Evolutionary conservation across 1,140 invertebrate genomes (phyloP).

Genomic region (Teleogryllus occipitalis): DNA sequence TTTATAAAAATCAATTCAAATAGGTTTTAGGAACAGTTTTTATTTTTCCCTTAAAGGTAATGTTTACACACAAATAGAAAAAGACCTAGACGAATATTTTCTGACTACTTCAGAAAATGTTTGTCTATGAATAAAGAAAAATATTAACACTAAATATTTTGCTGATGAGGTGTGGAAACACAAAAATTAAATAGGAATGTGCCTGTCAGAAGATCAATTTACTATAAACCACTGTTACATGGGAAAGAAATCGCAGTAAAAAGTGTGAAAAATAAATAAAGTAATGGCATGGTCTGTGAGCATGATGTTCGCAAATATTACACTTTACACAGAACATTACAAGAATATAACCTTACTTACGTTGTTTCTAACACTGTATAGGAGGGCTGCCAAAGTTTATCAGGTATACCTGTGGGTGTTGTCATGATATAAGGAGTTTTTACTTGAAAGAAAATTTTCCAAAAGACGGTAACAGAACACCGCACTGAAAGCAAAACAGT

Average conservation of each 20-base stretch:
- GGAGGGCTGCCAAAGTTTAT: slow-evolving; percentile 80
- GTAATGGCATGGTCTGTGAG: too few species aligned
- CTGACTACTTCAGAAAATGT: not conserved
- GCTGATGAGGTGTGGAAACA: not conserved
- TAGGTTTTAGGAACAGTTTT: too few species aligned
- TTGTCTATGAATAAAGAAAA: not conserved
- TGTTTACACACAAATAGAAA: too few species aligned
- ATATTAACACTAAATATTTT: not conserved
- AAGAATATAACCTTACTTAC: slow-evolving; percentile 42
- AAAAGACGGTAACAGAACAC: too few species aligned
- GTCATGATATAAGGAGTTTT: not conserved
- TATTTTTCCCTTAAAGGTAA: too few species aligned
- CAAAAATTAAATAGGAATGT: not conserved
- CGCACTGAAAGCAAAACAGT: too few species aligned
- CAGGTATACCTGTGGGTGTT: slow-evolving; percentile 54
- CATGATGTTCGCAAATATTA: too few species aligned
- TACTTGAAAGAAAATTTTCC: too few species aligned
- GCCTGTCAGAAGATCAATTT: not conserved
- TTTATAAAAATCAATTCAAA: too few species aligned
- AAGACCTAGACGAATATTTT: not conserved
- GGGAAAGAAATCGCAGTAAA: not conserved
- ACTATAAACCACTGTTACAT: not conserved
- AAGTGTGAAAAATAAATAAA: slow-evolving; percentile 8
- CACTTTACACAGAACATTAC: too few species aligned
- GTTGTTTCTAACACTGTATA: slow-evolving; percentile 69